Evolutionary conservation across 2,888 invertebrate species (phyloP).

Genomic region (Drosophila aldrichi): DNA sequence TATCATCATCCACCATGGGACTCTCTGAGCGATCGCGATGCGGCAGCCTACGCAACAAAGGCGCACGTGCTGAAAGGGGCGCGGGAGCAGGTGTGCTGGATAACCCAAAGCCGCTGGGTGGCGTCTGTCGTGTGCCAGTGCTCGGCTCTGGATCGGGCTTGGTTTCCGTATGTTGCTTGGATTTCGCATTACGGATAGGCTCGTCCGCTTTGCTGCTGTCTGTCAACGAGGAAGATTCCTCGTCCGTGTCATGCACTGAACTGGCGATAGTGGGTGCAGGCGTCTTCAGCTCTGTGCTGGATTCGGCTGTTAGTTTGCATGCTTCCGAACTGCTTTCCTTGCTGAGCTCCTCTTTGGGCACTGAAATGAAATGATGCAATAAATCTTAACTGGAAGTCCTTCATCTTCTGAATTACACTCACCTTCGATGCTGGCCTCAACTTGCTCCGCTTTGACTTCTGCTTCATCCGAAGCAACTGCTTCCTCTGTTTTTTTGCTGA

Average conservation of each 20-base stretch:
- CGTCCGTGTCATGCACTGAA: constrained; percentile 76
- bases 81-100: constrained; percentile 45
- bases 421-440: constrained; percentile 34
- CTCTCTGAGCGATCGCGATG: constrained; percentile 86
- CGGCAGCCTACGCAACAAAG: constrained; percentile 84
- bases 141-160: constrained; percentile 42
- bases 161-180: constrained; percentile 27
- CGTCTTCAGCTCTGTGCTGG: constrained; percentile 21
- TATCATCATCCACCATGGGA: constrained; percentile 87
- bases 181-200: constrained; percentile 33
- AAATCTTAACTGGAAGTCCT: not conserved
- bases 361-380: constrained; percentile 8
- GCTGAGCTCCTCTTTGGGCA: constrained; percentile 18
- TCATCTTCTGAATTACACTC: not conserved
- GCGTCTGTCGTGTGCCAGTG: constrained; percentile 25
- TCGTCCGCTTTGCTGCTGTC: constrained; percentile 78
- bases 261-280: constrained; percentile 39
- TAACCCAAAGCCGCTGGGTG: constrained; percentile 28
- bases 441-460: constrained; percentile 10
- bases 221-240: constrained; percentile 75
- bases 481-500: constrained; percentile 3
- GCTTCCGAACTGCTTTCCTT: constrained; percentile 16
- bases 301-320: constrained; percentile 26
- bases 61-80: constrained; percentile 65
- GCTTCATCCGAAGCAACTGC: not conserved